Evolutionary conservation across 1,140 invertebrate genomes (phyloP), one percentile per base, ranked within the genome.

Genomic region (Achatina immaculata): DNA sequence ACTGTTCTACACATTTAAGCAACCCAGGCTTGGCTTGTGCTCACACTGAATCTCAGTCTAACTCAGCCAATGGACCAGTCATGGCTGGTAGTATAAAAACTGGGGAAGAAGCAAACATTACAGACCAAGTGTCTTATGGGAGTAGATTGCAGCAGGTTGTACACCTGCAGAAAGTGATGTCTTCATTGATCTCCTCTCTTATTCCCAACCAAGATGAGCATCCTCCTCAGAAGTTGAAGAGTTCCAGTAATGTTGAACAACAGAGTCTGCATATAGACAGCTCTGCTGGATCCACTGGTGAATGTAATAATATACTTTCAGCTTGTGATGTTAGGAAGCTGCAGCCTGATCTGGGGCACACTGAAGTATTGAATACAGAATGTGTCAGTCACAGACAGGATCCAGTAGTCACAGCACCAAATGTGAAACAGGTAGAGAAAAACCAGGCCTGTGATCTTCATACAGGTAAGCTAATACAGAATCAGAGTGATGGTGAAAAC

Each of bases 101-200:
- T 4, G 6, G 9, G 28, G 28, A 62, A 31, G 21, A 31, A 28
- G 16, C n/a, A 9, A 6, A 31, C 58, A 62, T 11, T 31, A 62
- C 58, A 31, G 2, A 4, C 31, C 9, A 31, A 16, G 28, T 28
- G 4, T 4, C 58, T 31, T 4, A 62, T 62, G n/a, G 31, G 58
- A 62, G 16, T 31, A n/a, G 31, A 28, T 28, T 31, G 6, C n/a
- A 62, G 28, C 58, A 31, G 28, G 4, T 62, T 28, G 4, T 28
- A 62, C 58, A 62, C n/a, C 28, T 62, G 58, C 58, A 62, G 58
- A 62, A 34, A 4, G 58, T 62, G 28, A 34, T 62, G 58, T 62
- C n/a, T 6, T 2, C n/a, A 6, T 62, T 62, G 9, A 7, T 62
- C 58, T 31, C 9, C 2, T 62, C 58, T 31, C 28, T 28, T 9